Base-by-base conservation (phyloP, 92 coral and sea anemone genomes). In the Metridium senile region DNA sequence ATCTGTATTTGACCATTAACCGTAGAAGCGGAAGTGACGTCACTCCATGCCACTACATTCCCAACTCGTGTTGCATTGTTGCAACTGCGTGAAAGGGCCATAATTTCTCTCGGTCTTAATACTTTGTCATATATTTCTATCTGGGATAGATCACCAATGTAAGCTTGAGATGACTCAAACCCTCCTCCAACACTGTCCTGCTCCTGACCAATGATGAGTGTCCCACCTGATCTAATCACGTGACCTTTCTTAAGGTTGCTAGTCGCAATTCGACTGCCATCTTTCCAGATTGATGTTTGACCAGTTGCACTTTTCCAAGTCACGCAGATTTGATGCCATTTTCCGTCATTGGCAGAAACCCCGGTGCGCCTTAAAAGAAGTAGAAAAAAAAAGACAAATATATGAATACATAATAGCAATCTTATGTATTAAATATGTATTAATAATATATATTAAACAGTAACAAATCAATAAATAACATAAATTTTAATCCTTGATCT, bases 261-360 rank as follows among this genome's bases (percentile, higher is more conserved):
- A 18, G 39, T 20, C 9, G 29, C 27, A 1, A 0, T 49, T 39
- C n/a, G 21, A 26, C 23, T 10, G 23, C 74, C 74, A 45, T 69
- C 74, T 26, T 69, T 69, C 28, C 45, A 69, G 21, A 69, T 21
- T 2, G 45, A 33, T 26, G 49, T 43, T 30, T 9, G 43, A 6
- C 74, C 74, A 69, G 74, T 54, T 31, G 28, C 21, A 28, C 46
- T 69, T 18, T 69, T 57, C 74, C 74, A 69, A 11, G 77, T 72
- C 11, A 25, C 39, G 46, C 77, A 72, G 34, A 54, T 54, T 35
- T 72, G 77, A 53, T 56, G 77, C 77, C 77, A 72, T 26, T 27
- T 31, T 21, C 77, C 77, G 47, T 72, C 77, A 54, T 32, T 51
- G 0, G n/a, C 58, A 69, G 74, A 31, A 16, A 43, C 58, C 9